Evolutionary conservation across 2,797 vertebrate genomes (phyloP).

Genomic region (Pampus argenteus): DNA sequence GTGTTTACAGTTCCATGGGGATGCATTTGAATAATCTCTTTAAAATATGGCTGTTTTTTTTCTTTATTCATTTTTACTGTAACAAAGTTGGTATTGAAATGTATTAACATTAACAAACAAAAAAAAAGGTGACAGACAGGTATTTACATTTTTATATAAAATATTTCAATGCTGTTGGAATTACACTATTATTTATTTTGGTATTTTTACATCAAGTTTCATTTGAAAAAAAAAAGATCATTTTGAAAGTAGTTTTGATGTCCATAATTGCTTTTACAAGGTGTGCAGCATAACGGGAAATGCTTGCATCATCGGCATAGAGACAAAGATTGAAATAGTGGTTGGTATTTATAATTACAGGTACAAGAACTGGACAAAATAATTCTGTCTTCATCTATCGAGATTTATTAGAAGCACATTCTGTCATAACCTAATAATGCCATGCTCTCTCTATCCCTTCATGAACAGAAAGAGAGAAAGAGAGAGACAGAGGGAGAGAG

Average conservation of each 20-base stretch:
- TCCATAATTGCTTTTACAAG: background rate
- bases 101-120: too few relatives aligned
- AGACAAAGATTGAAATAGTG: background rate
- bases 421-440: constrained; percentile 44
- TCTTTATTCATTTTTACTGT: too few relatives aligned
- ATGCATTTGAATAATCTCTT: too few relatives aligned
- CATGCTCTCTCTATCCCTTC: constrained; percentile 24
- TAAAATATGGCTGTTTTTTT: too few relatives aligned
- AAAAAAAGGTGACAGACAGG: too few relatives aligned
- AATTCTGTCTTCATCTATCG: constrained; percentile 9
- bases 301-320: constrained; percentile 8
- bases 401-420: constrained; percentile 39
- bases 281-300: background rate
- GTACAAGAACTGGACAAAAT: constrained; percentile 10
- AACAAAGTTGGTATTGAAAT: too few relatives aligned
- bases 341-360: constrained; percentile 1
- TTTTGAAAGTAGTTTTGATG: background rate
- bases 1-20: too few relatives aligned
- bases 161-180: too few relatives aligned
- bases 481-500: constrained; percentile 23
- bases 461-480: constrained; percentile 20
- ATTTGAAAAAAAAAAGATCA: background rate
- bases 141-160: too few relatives aligned
- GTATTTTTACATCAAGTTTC: background rate
- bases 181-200: background rate